Evolutionary conservation across 2,797 vertebrate genomes (phyloP).

Genomic region (Microhierax caerulescens): DNA sequence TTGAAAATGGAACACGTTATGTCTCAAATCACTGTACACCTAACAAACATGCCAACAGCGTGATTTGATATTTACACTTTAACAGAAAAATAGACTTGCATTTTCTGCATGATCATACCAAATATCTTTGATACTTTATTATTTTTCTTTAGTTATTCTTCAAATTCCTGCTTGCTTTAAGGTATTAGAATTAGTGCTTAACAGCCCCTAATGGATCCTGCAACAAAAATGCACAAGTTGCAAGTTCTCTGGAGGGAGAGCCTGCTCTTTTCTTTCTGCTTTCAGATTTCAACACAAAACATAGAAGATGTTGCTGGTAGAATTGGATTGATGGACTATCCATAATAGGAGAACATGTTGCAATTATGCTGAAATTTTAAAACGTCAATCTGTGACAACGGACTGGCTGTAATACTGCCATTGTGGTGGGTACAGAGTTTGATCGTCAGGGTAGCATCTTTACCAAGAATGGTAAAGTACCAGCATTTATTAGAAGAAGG

Average conservation of each 20-base stretch:
- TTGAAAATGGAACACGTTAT: fast-evolving
- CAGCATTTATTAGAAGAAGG: background rate
- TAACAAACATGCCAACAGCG: background rate
- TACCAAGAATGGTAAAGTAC: background rate
- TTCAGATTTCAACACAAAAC: background rate
- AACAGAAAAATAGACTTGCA: background rate
- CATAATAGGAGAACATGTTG: background rate
- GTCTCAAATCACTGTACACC: background rate
- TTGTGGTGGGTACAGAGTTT: background rate
- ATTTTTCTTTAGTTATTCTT: background rate
- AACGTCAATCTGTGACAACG: background rate
- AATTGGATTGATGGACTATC: fast-evolving
- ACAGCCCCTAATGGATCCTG: background rate
- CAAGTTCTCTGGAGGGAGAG: background rate
- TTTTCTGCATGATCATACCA: background rate
- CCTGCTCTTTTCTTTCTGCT: background rate
- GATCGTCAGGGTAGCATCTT: background rate
- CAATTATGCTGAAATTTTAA: background rate
- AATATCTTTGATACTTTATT: background rate
- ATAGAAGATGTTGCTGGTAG: background rate
- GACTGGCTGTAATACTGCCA: background rate
- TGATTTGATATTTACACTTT: background rate
- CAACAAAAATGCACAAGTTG: background rate
- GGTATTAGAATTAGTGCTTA: background rate
- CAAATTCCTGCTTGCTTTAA: background rate